These are phyloP conservation scores for Pipra filicauda DNA, from an alignment of 2,113 vertebrate genomes.

Conservation along the genomic window DNA sequence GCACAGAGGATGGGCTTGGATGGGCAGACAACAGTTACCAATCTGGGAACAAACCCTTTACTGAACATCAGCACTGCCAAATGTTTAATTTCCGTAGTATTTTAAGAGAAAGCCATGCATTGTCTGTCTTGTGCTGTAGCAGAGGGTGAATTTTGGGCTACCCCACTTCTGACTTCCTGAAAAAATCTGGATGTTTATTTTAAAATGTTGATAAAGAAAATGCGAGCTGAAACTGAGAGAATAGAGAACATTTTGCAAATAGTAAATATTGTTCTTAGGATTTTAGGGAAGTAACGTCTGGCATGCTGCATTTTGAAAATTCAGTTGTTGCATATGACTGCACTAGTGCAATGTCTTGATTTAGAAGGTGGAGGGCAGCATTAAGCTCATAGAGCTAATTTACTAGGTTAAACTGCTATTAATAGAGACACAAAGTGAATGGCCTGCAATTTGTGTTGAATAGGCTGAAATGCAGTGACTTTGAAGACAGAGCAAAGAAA, in stretches of 20 bases:
- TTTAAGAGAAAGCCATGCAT: background rate
- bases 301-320: background rate
- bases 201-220: background rate
- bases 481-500: background rate
- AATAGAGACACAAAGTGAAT: background rate
- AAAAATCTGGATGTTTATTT: background rate
- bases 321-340: background rate
- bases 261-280: background rate
- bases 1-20: background rate
- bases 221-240: background rate
- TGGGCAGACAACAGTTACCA: background rate
- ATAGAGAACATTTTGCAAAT: background rate
- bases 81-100: background rate
- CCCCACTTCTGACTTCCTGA: background rate
- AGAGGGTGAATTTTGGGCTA: background rate
- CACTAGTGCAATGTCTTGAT: background rate
- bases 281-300: background rate
- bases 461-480: background rate
- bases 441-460: background rate
- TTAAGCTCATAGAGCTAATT: constrained; percentile 7
- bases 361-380: constrained; percentile 56
- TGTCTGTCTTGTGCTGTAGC: background rate
- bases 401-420: background rate
- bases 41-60: background rate
- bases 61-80: background rate